Evolutionary conservation across 2,888 invertebrate species (phyloP).

Genomic region (Allacma fusca): DNA sequence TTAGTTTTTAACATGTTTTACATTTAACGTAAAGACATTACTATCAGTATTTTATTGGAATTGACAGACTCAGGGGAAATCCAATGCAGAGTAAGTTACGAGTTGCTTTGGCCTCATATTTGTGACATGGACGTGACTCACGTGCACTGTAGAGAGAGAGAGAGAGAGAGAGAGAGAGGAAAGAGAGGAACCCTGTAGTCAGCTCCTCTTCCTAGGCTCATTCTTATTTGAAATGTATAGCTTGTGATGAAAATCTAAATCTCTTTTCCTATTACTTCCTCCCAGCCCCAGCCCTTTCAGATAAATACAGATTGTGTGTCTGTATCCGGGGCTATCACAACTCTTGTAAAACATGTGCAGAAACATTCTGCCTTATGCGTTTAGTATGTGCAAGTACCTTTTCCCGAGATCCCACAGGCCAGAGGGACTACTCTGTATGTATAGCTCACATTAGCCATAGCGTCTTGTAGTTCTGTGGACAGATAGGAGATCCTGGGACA

Average conservation of each 20-base stretch:
- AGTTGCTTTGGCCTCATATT: conserved; percentile 16
- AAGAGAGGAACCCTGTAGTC: too few relatives aligned
- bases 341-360: not conserved
- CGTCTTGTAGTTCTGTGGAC: too few relatives aligned
- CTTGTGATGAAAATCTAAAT: conserved; percentile 16
- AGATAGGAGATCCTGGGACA: too few relatives aligned
- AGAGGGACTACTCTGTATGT: too few relatives aligned
- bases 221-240: conserved; percentile 16
- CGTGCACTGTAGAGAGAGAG: not conserved
- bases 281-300: not conserved
- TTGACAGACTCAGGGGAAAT: conserved; percentile 50
- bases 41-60: conserved; percentile 33
- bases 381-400: not conserved
- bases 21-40: conserved; percentile 21
- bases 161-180: too few relatives aligned
- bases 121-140: conserved; percentile 16
- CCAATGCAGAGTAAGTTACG: conserved; percentile 33
- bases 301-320: conserved; percentile 13
- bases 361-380: not conserved
- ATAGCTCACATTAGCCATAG: too few relatives aligned
- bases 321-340: not conserved
- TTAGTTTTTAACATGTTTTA: conserved; percentile 19
- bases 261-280: conserved; percentile 8
- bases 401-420: too few relatives aligned
- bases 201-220: not conserved